Conservation (phyloP, 2,113 vertebrate species). For the Varanus komodoensis region DNA sequence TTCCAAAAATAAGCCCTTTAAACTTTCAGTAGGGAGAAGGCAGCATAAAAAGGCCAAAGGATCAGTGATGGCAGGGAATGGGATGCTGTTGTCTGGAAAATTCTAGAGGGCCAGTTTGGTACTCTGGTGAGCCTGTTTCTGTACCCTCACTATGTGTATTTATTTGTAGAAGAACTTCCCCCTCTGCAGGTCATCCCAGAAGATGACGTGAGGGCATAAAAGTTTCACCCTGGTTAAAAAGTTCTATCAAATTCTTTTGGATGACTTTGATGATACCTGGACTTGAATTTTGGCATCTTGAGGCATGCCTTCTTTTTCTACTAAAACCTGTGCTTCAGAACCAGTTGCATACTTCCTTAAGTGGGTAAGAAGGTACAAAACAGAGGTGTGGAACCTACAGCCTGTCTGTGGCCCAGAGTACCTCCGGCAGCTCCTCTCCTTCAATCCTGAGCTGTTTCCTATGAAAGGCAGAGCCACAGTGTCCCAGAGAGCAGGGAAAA, state of each 20-base stretch:
- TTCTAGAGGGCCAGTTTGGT: no score
- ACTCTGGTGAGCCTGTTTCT: no score
- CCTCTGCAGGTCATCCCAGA: neutral
- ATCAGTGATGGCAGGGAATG: no score
- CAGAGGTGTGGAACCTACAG: no score
- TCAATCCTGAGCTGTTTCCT: neutral
- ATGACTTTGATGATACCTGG: neutral
- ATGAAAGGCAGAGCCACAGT: neutral
- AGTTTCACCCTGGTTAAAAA: neutral
- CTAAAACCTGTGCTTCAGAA: neutral
- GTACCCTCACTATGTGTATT: no score
- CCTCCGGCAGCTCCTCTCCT: neutral
- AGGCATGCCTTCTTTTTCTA: neutral
- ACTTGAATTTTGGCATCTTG: neutral
- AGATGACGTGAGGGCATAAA: neutral
- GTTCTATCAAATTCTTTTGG: neutral
- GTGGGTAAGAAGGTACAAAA: neutral
- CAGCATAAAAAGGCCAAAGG: no score
- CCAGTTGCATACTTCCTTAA: neutral
- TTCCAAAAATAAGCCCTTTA: no score
- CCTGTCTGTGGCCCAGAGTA: no score
- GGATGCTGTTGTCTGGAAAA: no score
- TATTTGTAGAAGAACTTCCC: neutral
- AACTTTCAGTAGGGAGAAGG: no score
- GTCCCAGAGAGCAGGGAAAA: neutral